These are phyloP conservation scores for Hypsopygia costalis DNA, from an alignment of 2,888 invertebrate genomes.

Conservation along the genomic window DNA sequence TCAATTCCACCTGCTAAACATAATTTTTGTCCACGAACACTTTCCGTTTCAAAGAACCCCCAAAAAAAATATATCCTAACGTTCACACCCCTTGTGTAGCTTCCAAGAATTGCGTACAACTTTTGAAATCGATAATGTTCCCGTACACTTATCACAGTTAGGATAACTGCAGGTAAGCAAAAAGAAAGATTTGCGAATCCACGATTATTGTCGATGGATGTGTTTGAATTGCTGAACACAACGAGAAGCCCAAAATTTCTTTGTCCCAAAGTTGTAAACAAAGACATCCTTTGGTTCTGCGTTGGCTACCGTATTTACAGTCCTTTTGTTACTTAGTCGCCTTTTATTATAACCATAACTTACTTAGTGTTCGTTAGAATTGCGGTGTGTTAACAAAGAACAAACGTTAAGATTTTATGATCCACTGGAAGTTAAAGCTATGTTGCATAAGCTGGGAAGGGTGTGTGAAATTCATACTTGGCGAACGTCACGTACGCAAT, in stretches of 20 bases:
- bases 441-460: too few species aligned
- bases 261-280: constrained; percentile 3
- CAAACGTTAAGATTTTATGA: too few species aligned
- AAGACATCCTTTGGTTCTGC: background rate
- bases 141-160: constrained; percentile 4
- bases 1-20: too few species aligned
- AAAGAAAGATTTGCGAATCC: background rate
- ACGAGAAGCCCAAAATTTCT: background rate
- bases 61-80: constrained; percentile 6
- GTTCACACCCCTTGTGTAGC: constrained; percentile 3
- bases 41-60: background rate
- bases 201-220: background rate
- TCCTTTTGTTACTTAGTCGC: constrained; percentile 3
- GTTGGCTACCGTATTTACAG: constrained; percentile 1
- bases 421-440: too few species aligned
- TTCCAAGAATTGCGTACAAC: constrained; percentile 10
- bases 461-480: too few species aligned
- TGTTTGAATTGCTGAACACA: background rate
- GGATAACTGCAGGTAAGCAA: background rate
- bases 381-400: background rate
- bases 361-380: constrained; percentile 3
- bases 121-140: constrained; percentile 5
- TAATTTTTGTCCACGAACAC: too few species aligned
- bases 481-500: too few species aligned
- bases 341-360: constrained; percentile 5